phyloP scores from a whole-genome alignment of 2,797 vertebrate species.

The Mormyrus hasselquistii region DNA sequence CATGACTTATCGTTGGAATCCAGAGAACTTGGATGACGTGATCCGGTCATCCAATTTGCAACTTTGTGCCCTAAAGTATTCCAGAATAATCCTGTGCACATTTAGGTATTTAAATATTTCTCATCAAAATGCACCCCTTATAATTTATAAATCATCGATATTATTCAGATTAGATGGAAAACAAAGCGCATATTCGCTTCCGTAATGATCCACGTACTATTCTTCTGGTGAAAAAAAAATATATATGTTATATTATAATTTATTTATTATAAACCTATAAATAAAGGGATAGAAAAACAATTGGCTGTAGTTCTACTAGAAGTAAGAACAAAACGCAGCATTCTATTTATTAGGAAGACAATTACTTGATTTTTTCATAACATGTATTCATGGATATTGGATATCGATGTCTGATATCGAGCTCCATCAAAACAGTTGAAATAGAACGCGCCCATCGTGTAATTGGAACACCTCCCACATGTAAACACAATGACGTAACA shows the following conservation, averaged over 20 bases:
- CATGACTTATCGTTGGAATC: not conserved
- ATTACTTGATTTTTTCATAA: not conserved
- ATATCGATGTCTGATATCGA: not conserved
- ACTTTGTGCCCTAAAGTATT: not conserved
- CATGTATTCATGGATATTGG: not conserved
- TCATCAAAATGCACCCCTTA: not conserved
- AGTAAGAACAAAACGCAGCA: too few relatives aligned
- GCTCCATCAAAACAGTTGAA: not conserved
- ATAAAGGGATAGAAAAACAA: too few relatives aligned
- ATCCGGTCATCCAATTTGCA: not conserved
- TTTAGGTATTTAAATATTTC: not conserved
- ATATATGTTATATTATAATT: not conserved
- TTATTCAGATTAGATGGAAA: not conserved
- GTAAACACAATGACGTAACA: not conserved
- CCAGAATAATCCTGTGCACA: not conserved
- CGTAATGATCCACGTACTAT: not conserved
- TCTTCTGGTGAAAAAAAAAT: not conserved
- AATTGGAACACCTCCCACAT: not conserved
- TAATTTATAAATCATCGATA: not conserved
- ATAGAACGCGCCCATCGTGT: not conserved
- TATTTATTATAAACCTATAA: not conserved
- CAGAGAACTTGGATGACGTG: not conserved
- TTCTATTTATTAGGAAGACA: not conserved
- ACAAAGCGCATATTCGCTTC: not conserved
- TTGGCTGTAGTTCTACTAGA: too few relatives aligned